Conservation (phyloP, 1,140 invertebrate species). For the Eciton burchellii region DNA sequence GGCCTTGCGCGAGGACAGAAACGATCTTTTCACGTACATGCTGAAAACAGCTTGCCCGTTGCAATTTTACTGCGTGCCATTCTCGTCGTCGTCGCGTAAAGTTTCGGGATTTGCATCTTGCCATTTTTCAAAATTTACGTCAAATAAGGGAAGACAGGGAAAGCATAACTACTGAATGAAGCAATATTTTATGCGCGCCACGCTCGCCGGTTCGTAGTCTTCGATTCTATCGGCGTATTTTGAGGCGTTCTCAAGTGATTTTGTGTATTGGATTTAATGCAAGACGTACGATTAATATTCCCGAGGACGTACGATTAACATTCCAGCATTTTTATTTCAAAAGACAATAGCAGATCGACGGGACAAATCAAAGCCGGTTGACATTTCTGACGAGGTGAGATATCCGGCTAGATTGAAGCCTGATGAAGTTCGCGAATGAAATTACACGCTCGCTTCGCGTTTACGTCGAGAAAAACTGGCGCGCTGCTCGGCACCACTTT, state of each 20-base stretch:
- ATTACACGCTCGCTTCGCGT: conserved; percentile 66
- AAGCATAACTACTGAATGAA: not conserved
- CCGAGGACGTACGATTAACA: not conserved
- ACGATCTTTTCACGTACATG: not conserved
- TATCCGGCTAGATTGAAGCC: conserved; percentile 28
- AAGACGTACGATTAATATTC: not conserved
- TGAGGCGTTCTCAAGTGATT: not conserved
- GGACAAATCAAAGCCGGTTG: conserved; percentile 14
- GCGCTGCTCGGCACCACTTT: conserved; percentile 66
- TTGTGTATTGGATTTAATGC: not conserved
- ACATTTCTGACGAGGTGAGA: conserved; percentile 34
- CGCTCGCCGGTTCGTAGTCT: not conserved
- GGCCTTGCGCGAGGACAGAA: not conserved
- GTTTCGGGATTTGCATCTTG: not conserved
- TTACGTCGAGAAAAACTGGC: conserved; percentile 60
- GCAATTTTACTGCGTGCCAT: conserved; percentile 1
- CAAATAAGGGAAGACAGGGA: not conserved
- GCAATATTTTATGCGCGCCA: not conserved
- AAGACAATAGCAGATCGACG: not conserved
- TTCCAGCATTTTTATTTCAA: not conserved
- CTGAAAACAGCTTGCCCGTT: not conserved
- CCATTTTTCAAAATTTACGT: no score
- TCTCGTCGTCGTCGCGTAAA: no score
- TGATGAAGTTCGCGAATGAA: conserved; percentile 66
- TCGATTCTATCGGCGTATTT: not conserved